A percentile compares a stretch with the other conserved stretches of the same genome.
phyloP scores from a whole-genome alignment of 2,888 invertebrate genomes.

The Xylota segnis region DNA sequence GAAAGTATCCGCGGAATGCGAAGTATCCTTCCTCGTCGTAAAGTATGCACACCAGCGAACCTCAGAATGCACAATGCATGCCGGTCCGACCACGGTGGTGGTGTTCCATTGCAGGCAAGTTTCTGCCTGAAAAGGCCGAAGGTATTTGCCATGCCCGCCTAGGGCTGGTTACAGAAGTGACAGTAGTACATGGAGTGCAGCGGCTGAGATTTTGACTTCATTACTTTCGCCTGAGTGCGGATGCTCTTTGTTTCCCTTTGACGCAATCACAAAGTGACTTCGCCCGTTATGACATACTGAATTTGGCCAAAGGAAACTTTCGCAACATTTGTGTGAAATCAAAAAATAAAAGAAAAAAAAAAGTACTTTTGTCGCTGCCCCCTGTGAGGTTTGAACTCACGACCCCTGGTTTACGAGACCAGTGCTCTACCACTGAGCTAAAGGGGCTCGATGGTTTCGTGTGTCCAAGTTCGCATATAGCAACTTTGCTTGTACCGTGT shows the following conservation, averaged over 20 bases:
- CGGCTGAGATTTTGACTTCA: constrained; percentile 38
- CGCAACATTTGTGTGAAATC: not conserved
- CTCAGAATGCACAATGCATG: constrained; percentile 74
- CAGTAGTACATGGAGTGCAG: constrained; percentile 53
- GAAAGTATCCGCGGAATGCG: constrained; percentile 71
- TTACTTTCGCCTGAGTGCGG: constrained; percentile 65
- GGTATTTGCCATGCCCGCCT: constrained; percentile 61
- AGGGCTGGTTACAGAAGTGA: constrained; percentile 46
- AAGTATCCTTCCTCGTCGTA: constrained; percentile 64
- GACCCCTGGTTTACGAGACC: constrained; percentile 80
- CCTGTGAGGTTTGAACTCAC: constrained; percentile 79
- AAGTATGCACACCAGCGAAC: constrained; percentile 67
- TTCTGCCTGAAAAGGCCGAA: constrained; percentile 72
- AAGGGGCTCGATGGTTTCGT: constrained; percentile 72
- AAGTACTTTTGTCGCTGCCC: constrained; percentile 70
- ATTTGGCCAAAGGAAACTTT: not conserved
- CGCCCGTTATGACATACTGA: constrained; percentile 17
- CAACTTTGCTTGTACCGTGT: not conserved
- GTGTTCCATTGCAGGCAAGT: constrained; percentile 67
- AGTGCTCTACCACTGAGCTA: constrained; percentile 80
- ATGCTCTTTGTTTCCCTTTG: constrained; percentile 28
- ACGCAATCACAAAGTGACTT: not conserved
- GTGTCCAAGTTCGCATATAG: constrained; percentile 68
- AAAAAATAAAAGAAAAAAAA: constrained; percentile 66
- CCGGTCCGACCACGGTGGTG: constrained; percentile 41